phyloP scores from a whole-genome alignment of 2,888 invertebrate genomes.

The Ennomos erosarius region DNA sequence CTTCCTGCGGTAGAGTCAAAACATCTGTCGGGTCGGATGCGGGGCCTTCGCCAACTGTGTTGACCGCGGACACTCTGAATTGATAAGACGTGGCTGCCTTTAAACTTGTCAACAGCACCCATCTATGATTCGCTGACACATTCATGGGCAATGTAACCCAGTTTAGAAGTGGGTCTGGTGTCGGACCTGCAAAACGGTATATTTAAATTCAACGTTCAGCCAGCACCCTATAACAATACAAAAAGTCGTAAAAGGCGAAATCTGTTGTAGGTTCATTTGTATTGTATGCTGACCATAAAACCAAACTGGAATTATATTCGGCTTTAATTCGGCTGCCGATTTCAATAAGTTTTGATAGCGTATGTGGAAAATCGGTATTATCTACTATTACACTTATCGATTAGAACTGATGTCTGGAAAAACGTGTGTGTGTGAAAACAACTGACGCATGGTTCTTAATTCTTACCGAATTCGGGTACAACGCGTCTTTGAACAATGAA shows the following conservation, averaged over 20 bases:
- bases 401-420: background rate
- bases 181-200: slow-evolving; percentile 87
- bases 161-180: slow-evolving; percentile 93
- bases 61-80: slow-evolving; percentile 98
- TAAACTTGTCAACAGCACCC: slow-evolving; percentile 92
- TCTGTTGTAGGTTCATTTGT: slow-evolving; percentile 15
- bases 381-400: background rate
- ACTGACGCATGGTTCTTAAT: slow-evolving; percentile 43
- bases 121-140: slow-evolving; percentile 91
- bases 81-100: slow-evolving; percentile 98
- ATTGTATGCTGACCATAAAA: slow-evolving; percentile 16
- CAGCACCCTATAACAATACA: slow-evolving; percentile 1
- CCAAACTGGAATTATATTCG: background rate
- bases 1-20: slow-evolving; percentile 97
- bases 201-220: slow-evolving; percentile 15
- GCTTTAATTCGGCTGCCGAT: background rate
- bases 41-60: slow-evolving; percentile 97
- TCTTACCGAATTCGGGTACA: slow-evolving; percentile 93
- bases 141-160: slow-evolving; percentile 96
- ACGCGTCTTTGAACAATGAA: slow-evolving; percentile 96
- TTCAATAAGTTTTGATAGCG: background rate
- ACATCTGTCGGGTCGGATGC: slow-evolving; percentile 95
- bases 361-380: background rate
- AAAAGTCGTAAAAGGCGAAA: slow-evolving; percentile 14
- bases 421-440: background rate